These are phyloP conservation scores for Orientallactaga sibirica DNA, from an alignment of 2,797 vertebrate species.

Conservation along the genomic window DNA sequence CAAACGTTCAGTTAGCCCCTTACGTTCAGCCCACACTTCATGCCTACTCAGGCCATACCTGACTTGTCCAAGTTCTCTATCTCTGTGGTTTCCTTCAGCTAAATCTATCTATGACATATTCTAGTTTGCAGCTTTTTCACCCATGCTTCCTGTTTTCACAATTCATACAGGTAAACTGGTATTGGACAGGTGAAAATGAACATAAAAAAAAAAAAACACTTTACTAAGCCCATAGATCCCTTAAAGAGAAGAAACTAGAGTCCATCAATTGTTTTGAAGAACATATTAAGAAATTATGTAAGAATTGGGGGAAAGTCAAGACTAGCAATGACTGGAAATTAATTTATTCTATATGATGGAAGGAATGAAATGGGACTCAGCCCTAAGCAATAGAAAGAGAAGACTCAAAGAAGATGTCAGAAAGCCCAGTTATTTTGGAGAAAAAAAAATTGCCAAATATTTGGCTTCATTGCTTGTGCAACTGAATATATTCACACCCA, in stretches of 20 bases:
- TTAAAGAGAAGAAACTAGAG: neutral
- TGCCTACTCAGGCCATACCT: neutral
- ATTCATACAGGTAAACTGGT: neutral
- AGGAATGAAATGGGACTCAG: neutral
- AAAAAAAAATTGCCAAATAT: neutral
- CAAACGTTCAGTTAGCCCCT: neutral
- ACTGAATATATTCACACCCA: too few relatives aligned
- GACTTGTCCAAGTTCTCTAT: neutral
- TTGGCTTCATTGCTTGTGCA: neutral
- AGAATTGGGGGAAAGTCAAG: neutral
- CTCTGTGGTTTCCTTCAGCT: neutral
- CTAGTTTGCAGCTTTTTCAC: neutral
- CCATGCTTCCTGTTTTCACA: neutral
- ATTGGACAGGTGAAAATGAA: neutral
- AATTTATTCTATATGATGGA: neutral
- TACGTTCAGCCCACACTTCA: neutral
- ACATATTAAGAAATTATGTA: neutral
- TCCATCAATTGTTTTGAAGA: neutral
- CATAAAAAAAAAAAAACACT: constrained; percentile 20
- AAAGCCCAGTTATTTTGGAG: neutral
- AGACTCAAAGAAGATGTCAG: neutral
- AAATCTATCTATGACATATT: neutral
- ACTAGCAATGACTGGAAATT: neutral
- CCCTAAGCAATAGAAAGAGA: neutral
- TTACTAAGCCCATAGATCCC: neutral